Percentiles rank a stretch among this genome's conserved stretches.
Evolutionary conservation across 2,888 invertebrate species (phyloP).

Genomic region (Dysmachus trigonus): DNA sequence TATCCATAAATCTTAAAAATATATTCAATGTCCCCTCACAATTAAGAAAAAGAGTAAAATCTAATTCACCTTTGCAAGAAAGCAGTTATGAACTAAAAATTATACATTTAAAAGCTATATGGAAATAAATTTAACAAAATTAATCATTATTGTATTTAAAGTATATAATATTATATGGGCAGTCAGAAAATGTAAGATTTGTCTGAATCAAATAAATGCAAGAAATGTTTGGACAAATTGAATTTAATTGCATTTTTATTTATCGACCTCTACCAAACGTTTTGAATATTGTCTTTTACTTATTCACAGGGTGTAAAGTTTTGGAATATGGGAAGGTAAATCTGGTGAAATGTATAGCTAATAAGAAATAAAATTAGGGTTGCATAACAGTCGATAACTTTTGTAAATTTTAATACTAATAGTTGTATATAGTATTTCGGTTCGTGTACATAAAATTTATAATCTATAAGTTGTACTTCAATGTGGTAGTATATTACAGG

Average conservation of each 20-base stretch:
- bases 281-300: too few relatives aligned
- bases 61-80: constrained; percentile 41
- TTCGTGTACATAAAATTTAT: too few relatives aligned
- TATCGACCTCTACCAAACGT: neutral
- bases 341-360: too few relatives aligned
- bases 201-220: constrained; percentile 51
- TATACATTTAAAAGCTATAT: constrained; percentile 44
- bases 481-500: too few relatives aligned
- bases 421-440: too few relatives aligned
- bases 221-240: constrained; percentile 42
- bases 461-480: too few relatives aligned
- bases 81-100: constrained; percentile 45
- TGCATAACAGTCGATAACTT: too few relatives aligned
- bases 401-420: too few relatives aligned
- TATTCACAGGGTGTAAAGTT: too few relatives aligned
- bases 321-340: too few relatives aligned
- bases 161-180: constrained; percentile 54
- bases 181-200: constrained; percentile 57
- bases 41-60: constrained; percentile 22
- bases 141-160: constrained; percentile 48
- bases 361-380: too few relatives aligned
- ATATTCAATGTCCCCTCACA: constrained; percentile 24
- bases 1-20: constrained; percentile 7
- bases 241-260: constrained; percentile 12
- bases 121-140: constrained; percentile 51